Conservation (phyloP, 2,113 vertebrate species). For the Neogobius melanostomus region DNA sequence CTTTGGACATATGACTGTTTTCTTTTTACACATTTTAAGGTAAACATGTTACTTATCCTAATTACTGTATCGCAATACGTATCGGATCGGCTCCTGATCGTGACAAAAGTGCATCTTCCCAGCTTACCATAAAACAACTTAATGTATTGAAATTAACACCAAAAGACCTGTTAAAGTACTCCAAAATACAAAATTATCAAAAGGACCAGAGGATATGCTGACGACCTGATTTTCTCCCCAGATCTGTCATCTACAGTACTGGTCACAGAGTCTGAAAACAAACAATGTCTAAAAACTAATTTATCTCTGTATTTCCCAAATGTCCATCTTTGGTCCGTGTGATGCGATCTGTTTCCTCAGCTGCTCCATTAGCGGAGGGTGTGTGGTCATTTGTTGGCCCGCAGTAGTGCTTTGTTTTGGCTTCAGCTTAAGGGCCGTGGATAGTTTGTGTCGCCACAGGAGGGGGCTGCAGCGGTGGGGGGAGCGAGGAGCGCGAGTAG, state of each 20-base stretch:
- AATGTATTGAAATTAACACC: too few relatives aligned
- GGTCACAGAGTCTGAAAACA: not conserved
- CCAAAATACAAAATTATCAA: too few relatives aligned
- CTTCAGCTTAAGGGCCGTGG: not conserved
- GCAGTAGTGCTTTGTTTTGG: not conserved
- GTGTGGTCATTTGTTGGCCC: constrained; percentile 3
- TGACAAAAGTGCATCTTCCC: too few relatives aligned
- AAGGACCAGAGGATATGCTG: too few relatives aligned
- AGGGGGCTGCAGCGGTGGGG: constrained; percentile 8
- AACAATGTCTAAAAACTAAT: not conserved
- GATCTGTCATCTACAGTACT: not conserved
- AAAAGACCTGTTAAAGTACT: too few relatives aligned
- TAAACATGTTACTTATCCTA: too few relatives aligned
- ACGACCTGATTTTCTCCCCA: too few relatives aligned
- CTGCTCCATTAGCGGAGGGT: not conserved
- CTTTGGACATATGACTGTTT: too few relatives aligned
- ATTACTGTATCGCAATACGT: too few relatives aligned
- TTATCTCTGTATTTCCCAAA: not conserved
- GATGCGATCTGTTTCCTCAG: not conserved
- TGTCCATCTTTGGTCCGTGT: not conserved
- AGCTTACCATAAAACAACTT: too few relatives aligned
- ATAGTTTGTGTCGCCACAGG: constrained; percentile 24
- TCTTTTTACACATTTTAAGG: too few relatives aligned
- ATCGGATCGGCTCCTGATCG: too few relatives aligned
- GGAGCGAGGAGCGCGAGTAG: constrained; percentile 24